phyloP scores from a whole-genome alignment of 2,797 vertebrate species.

The Typhlichthys subterraneus region DNA sequence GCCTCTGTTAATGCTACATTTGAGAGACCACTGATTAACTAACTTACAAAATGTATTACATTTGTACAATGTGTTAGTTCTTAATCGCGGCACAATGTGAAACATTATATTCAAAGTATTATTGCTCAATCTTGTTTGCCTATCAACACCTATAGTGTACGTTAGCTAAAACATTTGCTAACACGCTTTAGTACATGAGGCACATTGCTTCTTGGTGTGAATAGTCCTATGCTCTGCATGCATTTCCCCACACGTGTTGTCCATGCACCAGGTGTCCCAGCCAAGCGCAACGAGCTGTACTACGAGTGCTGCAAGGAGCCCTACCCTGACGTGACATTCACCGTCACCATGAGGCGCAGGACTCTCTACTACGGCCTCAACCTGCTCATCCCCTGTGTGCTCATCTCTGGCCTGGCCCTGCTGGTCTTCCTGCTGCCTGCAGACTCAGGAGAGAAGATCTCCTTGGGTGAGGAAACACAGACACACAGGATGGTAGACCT shows the following conservation, averaged over 20 bases:
- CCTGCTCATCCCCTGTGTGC: constrained; percentile 89
- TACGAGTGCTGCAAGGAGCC: constrained; percentile 94
- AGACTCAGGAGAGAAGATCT: constrained; percentile 94
- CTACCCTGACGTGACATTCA: constrained; percentile 91
- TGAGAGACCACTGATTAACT: no score
- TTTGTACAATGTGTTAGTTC: no score
- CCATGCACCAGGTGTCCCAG: constrained; percentile 81
- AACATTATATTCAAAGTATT: no score
- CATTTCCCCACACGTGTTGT: constrained; percentile 6
- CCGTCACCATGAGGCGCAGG: constrained; percentile 89
- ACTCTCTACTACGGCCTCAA: constrained; percentile 92
- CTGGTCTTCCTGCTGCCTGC: constrained; percentile 90
- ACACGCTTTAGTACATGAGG: neutral
- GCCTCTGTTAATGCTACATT: no score
- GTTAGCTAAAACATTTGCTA: no score
- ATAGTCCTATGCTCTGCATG: neutral
- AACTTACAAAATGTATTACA: no score
- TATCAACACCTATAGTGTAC: no score
- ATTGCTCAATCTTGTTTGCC: no score
- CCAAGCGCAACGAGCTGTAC: constrained; percentile 89
- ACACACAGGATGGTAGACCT: neutral
- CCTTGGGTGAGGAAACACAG: constrained; percentile 76
- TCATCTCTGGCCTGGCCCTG: constrained; percentile 89
- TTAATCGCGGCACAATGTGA: no score
- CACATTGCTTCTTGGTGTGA: neutral